A percentile compares a stretch with the other conserved stretches of the same genome.
These are phyloP conservation scores for Antidorcas marsupialis DNA, from an alignment of 2,113 vertebrate genomes.

Conservation along the genomic window DNA sequence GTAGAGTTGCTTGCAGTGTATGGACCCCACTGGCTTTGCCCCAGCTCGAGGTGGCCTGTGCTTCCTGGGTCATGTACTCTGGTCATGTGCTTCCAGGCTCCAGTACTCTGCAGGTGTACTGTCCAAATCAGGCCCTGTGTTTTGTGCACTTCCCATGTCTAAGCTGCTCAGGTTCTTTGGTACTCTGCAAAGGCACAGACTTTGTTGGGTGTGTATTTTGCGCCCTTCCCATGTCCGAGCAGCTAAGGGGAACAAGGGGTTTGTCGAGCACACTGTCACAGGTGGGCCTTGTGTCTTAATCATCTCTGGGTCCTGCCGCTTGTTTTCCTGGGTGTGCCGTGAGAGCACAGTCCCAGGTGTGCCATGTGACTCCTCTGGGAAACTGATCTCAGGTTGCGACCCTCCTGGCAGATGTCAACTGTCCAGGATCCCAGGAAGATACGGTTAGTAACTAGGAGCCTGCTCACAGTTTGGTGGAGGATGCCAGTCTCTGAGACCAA, in stretches of 20 bases:
- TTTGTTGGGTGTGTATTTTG: not conserved
- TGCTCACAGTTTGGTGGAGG: not conserved
- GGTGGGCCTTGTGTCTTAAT: not conserved
- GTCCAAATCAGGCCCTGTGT: not conserved
- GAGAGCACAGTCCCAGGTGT: not conserved
- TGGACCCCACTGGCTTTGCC: not conserved
- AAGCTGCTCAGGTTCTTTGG: not conserved
- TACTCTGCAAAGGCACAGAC: not conserved
- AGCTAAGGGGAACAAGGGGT: not conserved
- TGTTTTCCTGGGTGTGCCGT: not conserved
- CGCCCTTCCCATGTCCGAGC: rapidly evolving
- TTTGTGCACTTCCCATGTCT: not conserved
- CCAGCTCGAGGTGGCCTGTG: not conserved
- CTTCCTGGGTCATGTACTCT: not conserved
- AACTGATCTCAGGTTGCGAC: rapidly evolving
- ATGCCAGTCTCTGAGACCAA: rapidly evolving
- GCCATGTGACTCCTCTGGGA: not conserved
- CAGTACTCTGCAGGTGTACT: not conserved
- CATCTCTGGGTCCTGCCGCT: not conserved
- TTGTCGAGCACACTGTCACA: not conserved
- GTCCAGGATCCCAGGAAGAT: not conserved
- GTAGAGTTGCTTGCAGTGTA: not conserved
- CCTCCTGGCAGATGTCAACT: not conserved
- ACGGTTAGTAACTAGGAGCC: not conserved
- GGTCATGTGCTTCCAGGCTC: too few species aligned